These are phyloP conservation scores for Tretioscincus oriximinensis DNA, from an alignment of 2,113 vertebrate genomes.

Conservation along the genomic window DNA sequence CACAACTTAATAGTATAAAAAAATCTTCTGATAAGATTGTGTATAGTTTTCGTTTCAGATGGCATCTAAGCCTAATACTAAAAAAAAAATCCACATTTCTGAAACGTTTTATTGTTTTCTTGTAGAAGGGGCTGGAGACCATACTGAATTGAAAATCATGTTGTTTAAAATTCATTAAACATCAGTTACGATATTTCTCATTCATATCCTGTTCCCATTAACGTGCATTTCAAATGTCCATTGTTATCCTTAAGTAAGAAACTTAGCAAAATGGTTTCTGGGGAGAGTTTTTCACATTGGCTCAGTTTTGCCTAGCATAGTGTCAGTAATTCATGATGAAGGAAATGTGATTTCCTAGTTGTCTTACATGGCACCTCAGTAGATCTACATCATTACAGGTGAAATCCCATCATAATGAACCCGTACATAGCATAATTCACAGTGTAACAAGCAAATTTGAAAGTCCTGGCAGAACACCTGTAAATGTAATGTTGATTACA, in stretches of 20 bases:
- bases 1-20: background rate
- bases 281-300: no score
- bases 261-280: background rate
- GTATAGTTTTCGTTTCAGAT: background rate
- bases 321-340: no score
- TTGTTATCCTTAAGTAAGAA: background rate
- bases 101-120: background rate
- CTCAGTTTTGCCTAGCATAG: no score
- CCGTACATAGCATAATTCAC: no score
- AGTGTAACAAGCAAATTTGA: no score
- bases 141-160: background rate
- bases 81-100: background rate
- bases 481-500: no score
- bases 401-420: no score
- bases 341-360: no score
- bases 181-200: background rate
- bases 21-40: background rate
- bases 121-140: background rate
- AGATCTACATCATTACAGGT: no score
- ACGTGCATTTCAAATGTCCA: background rate
- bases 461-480: no score
- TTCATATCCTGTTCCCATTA: background rate
- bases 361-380: no score
- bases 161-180: background rate
- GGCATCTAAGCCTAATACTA: background rate